These are phyloP conservation scores for Cephus runcator DNA, from an alignment of 2,888 invertebrate genomes.

Conservation along the genomic window DNA sequence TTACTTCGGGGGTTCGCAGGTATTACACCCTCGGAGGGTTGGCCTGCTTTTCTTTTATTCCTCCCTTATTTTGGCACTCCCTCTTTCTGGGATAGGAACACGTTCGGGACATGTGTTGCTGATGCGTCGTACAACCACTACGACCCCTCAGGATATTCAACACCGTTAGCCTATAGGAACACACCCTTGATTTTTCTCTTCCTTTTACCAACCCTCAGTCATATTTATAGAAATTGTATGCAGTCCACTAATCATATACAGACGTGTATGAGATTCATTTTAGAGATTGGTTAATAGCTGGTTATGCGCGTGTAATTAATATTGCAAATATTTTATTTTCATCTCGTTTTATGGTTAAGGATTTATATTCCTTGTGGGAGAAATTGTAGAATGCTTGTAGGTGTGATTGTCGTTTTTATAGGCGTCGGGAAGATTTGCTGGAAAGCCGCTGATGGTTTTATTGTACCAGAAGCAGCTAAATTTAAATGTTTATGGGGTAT, in stretches of 20 bases:
- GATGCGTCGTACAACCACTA: conserved; percentile 33
- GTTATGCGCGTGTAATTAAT: not conserved
- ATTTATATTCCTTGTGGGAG: not conserved
- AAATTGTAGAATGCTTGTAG: not conserved
- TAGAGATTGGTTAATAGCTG: not conserved
- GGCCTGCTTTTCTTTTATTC: not conserved
- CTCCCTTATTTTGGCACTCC: not conserved
- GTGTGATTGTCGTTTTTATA: conserved; percentile 7
- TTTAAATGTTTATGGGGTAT: conserved; percentile 32
- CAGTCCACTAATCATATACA: conserved; percentile 25
- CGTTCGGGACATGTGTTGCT: conserved; percentile 53
- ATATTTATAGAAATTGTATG: conserved; percentile 40
- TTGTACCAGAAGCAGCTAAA: conserved; percentile 24
- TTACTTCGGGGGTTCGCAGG: not conserved
- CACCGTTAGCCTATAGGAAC: conserved; percentile 15
- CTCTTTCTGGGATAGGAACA: conserved; percentile 28
- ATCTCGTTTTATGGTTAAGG: not conserved
- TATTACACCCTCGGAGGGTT: not conserved
- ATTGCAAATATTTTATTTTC: not conserved
- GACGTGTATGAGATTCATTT: not conserved
- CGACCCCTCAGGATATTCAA: conserved; percentile 31
- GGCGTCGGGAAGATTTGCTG: conserved; percentile 16
- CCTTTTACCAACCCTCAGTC: conserved; percentile 17
- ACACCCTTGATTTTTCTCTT: conserved; percentile 22
- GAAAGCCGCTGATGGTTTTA: conserved; percentile 29